A percentile compares a stretch with the other conserved stretches of the same genome.
These are phyloP conservation scores for Orthonevra nobilis DNA, from an alignment of 2,888 invertebrate genomes.

Conservation along the genomic window DNA sequence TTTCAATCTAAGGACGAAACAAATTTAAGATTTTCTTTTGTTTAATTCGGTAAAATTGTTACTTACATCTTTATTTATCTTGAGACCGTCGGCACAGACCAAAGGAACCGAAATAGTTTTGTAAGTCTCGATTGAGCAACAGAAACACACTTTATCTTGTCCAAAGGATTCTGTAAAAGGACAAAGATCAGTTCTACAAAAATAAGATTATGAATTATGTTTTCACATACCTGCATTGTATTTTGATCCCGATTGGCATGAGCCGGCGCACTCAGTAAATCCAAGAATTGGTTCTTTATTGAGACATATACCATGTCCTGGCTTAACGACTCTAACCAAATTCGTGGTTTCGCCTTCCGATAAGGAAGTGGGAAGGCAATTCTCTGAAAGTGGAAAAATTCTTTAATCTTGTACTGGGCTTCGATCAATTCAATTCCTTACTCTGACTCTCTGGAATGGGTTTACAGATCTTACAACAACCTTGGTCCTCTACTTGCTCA, in stretches of 20 bases:
- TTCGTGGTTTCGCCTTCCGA: conserved; percentile 82
- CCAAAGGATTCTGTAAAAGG: conserved; percentile 80
- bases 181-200: neutral
- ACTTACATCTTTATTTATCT: conserved; percentile 71
- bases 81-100: conserved; percentile 80
- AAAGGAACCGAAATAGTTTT: conserved; percentile 77
- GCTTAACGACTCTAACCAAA: conserved; percentile 81
- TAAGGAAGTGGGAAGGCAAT: conserved; percentile 82
- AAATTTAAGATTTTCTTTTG: no score
- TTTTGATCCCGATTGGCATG: conserved; percentile 86
- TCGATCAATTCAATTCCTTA: conserved; percentile 76
- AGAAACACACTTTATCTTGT: conserved; percentile 83
- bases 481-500: conserved; percentile 82
- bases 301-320: conserved; percentile 83
- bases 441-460: conserved; percentile 81
- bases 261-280: conserved; percentile 87
- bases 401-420: no score
- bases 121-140: conserved; percentile 81
- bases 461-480: conserved; percentile 86
- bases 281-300: conserved; percentile 83
- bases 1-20: conserved; percentile 73
- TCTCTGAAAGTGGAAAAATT: conserved; percentile 78
- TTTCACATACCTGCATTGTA: conserved; percentile 83
- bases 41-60: no score
- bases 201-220: neutral